Evolutionary conservation across 2,113 vertebrate genomes (phyloP).

Genomic region (Antechinus flavipes): DNA sequence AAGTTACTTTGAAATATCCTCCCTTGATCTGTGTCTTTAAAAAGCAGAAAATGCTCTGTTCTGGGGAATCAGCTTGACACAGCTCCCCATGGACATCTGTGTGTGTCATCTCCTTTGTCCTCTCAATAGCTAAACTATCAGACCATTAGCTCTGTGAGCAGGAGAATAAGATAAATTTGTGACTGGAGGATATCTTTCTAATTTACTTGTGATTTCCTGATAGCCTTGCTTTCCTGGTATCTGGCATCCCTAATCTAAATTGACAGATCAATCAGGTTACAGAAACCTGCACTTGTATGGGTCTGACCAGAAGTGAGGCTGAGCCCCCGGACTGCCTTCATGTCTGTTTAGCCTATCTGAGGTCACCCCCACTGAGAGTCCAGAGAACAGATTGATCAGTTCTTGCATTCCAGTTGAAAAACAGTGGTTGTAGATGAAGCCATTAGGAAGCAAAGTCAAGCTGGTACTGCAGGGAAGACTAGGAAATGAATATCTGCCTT

Average conservation of each 20-base stretch:
- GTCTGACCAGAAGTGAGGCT: not conserved
- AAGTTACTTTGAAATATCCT: slow-evolving; percentile 11
- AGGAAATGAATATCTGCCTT: not conserved
- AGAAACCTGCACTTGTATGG: not conserved
- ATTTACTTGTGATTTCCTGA: slow-evolving; percentile 74
- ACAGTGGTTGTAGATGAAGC: not conserved
- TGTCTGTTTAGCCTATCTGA: not conserved
- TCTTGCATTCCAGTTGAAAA: slow-evolving; percentile 35
- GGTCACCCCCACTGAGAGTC: not conserved
- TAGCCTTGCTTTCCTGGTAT: slow-evolving; percentile 62
- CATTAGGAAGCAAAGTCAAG: slow-evolving; percentile 38
- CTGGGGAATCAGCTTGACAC: slow-evolving; percentile 54
- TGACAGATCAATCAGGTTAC: slow-evolving; percentile 54
- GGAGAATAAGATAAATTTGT: slow-evolving; percentile 65
- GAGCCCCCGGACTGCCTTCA: not conserved
- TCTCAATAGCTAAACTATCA: slow-evolving; percentile 60
- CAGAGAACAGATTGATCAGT: fast-evolving
- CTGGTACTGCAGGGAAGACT: not conserved
- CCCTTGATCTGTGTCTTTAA: not conserved
- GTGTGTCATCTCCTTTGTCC: slow-evolving; percentile 52
- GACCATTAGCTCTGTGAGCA: slow-evolving; percentile 44
- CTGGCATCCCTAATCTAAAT: slow-evolving; percentile 56
- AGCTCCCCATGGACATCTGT: slow-evolving; percentile 26
- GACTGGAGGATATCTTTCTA: slow-evolving; percentile 58
- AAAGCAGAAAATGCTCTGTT: not conserved